Evolutionary conservation across 2,888 invertebrate species (phyloP), one percentile per base, ranked within the genome.

Genomic region (Apotomis turbidana): DNA sequence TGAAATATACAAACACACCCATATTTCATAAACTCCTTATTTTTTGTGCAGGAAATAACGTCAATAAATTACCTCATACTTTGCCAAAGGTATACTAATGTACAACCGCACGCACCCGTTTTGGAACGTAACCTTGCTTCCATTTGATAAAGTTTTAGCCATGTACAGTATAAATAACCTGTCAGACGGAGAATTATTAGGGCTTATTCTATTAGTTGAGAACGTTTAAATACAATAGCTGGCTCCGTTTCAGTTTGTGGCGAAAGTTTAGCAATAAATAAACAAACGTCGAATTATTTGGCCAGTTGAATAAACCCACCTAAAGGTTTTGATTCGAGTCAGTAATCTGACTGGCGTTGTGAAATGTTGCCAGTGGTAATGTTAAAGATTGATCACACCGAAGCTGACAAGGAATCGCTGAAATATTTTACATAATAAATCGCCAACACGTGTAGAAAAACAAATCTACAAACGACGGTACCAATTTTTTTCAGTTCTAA

Each of bases 121-220:
- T 78, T 76, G 75, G 75, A 79, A 78, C 74, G 61, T 61, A 72
- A 68, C 79, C 81, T 80, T 76, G 78, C 76, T 74, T 76, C 73
- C 58, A 70, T 76, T 77, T 75, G 77, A 81, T 81, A 80, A 79
- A 71, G 72, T 76, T 36, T 59, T 13, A n/a, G 57, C 59, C 46
- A 10, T 15, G 12, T 36, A 54, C 49, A 36, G 5, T 6, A 51
- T 41, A 70, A 70, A 70, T 62, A 57, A 57, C 62, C 62, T 57
- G 57, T 51, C 70, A 70, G 54, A 38, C 5, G 54, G 54, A 61
- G 54, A 61, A 68, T 60, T 68, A 68, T 66, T 55, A 57, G n/a
- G 36, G 55, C 55, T 62, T 51, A 62, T 62, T 66, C 64, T 13
- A 66, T 66, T 57, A 66, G 66, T 46, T 64, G 64, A 55, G 15